Base-by-base conservation (phyloP, 2,888 invertebrate species). In the Scotopteryx bipunctaria region DNA sequence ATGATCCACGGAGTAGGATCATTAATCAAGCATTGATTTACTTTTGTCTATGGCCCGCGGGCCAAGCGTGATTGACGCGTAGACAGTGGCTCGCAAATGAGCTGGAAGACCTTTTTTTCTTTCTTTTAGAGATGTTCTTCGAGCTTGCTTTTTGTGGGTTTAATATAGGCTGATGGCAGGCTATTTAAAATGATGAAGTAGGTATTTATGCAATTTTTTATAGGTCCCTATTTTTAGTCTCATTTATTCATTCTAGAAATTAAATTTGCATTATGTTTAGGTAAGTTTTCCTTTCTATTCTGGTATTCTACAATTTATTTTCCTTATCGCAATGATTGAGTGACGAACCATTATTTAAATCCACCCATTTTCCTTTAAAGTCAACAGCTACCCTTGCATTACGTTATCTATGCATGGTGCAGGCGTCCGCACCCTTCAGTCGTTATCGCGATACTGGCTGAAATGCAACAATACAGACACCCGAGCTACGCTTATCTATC, bases 21-120 rank as follows among this genome's bases (percentile, higher is more conserved):
- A 83, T 85, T 73, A 79, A 86, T 88, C 82, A 76, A 73, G 76
- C 73, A 71, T 64, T 72, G 73, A 74, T 76, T 73, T 76, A 74
- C 77, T 78, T 83, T 73, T 75, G 67, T 69, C 67, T 63, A 60
- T 87, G 86, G 13, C 5, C 31, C 50, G n/a, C n/a, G n/a, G n/a
- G n/a, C n/a, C n/a, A n/a, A n/a, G n/a, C n/a, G 27, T 60, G 63
- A 88, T 86, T 87, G 89, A 88, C 87, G 78, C 66, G 67, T 79
- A 81, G 86, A 87, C 85, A 86, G 81, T 74, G 83, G 77, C 71
- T 76, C 70, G 76, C 75, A 85, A 87, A 89, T 87, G 86, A 87
- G 78, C 60, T 73, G 69, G 71, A 69, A 70, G 69, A 61, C 58
- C 23, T 16, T 8, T 11, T 8, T 9, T 9, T 9, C n/a, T n/a